Evolutionary conservation across 1,140 invertebrate genomes (phyloP).

Genomic region (Heliconius eleuchia): DNA sequence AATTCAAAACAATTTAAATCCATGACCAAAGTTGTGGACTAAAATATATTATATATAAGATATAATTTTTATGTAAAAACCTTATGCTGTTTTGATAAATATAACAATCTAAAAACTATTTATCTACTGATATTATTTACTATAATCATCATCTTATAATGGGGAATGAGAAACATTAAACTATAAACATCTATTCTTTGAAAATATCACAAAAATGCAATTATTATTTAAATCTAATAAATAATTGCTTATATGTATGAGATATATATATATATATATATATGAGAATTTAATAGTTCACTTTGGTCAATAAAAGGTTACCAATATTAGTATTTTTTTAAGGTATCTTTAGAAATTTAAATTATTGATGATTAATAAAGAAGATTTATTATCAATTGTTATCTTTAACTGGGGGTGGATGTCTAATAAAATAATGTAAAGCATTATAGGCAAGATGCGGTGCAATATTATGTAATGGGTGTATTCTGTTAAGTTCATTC

Average conservation of each 20-base stretch:
- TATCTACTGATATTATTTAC: background rate
- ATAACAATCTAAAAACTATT: background rate
- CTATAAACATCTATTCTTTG: background rate
- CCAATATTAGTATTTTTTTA: background rate
- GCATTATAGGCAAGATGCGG: constrained; percentile 77
- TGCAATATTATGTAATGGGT: constrained; percentile 77
- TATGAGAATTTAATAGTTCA: constrained; percentile 2
- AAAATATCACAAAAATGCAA: constrained; percentile 6
- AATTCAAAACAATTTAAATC: no score
- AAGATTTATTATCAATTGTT: constrained; percentile 49
- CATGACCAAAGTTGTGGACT: background rate
- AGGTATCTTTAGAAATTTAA: constrained; percentile 2
- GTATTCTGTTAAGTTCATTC: constrained; percentile 75
- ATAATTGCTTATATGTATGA: background rate
- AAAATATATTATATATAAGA: background rate
- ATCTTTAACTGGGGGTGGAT: constrained; percentile 71
- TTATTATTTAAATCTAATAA: background rate
- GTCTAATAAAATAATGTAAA: constrained; percentile 72
- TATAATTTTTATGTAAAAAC: background rate
- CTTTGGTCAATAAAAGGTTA: constrained; percentile 9
- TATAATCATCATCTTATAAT: background rate
- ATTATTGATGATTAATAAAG: background rate
- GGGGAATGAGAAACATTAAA: background rate
- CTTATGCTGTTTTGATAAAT: background rate
- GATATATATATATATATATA: constrained; percentile 4